Conservation (phyloP, 2,888 invertebrate genomes). For the Amblyjoppa fuscipennis region DNA sequence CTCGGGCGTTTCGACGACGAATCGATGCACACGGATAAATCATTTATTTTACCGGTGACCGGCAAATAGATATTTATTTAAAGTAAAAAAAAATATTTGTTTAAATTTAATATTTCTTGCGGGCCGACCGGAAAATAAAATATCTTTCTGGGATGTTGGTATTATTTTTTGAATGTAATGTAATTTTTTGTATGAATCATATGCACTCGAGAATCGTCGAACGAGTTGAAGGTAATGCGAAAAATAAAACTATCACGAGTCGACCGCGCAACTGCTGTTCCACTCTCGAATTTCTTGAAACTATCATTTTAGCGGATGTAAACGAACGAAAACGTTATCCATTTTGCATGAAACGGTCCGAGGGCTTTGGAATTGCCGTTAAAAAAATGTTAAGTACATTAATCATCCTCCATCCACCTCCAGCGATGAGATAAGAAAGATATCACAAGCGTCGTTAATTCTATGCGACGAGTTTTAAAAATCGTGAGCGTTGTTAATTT, state of each 20-base stretch:
- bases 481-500: background rate
- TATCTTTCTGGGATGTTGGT: no score
- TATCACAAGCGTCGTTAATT: no score
- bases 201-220: no score
- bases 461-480: background rate
- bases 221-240: background rate
- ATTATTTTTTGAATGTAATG: no score
- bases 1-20: no score
- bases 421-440: background rate
- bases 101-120: no score
- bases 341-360: background rate
- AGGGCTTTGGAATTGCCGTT: slow-evolving; percentile 1
- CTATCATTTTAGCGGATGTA: slow-evolving; percentile 48
- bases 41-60: no score
- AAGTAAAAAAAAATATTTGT: no score
- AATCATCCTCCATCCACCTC: background rate
- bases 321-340: slow-evolving; percentile 38
- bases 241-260: slow-evolving; percentile 19
- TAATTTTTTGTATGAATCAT: no score
- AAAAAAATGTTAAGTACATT: background rate
- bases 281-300: slow-evolving; percentile 52
- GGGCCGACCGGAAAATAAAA: no score
- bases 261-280: slow-evolving; percentile 62
- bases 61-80: no score
- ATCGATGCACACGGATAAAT: no score